A percentile compares a stretch with the other conserved stretches of the same genome.
Conservation (phyloP, 2,888 invertebrate species). For the Drosophila austrosaltans region DNA sequence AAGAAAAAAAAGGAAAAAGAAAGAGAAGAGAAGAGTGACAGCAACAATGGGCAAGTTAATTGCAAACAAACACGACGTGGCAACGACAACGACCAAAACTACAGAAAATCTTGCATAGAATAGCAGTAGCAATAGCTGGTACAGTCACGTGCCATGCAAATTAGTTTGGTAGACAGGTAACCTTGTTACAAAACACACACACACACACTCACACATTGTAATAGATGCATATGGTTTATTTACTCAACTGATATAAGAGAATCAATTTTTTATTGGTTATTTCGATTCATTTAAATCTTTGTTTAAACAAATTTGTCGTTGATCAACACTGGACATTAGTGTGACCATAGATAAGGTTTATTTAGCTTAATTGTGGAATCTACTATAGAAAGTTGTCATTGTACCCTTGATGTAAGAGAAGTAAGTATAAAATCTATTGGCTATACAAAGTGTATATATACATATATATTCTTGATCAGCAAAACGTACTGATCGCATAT, state of each 20-base stretch:
- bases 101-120: constrained; percentile 21
- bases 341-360: neutral
- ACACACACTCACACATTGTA: neutral
- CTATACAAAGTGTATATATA: too few species aligned
- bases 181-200: constrained; percentile 57
- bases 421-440: too few species aligned
- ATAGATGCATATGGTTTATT: neutral
- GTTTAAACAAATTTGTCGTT: neutral
- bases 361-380: too few species aligned
- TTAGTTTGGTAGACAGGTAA: constrained; percentile 70
- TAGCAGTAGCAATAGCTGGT: constrained; percentile 34
- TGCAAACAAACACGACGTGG: constrained; percentile 67
- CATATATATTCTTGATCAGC: too few species aligned
- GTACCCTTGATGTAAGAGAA: too few species aligned
- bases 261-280: constrained; percentile 1
- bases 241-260: neutral
- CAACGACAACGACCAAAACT: constrained; percentile 40
- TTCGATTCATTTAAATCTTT: neutral
- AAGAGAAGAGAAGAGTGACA: constrained; percentile 27
- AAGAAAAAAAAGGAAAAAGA: neutral
- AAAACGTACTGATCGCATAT: too few species aligned
- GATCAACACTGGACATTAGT: neutral
- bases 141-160: constrained; percentile 74
- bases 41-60: constrained; percentile 69
- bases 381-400: too few species aligned